Percentiles rank a stretch among this genome's conserved stretches.
Evolutionary conservation across 2,888 invertebrate genomes (phyloP).

Genomic region (Brachyptera putata): DNA sequence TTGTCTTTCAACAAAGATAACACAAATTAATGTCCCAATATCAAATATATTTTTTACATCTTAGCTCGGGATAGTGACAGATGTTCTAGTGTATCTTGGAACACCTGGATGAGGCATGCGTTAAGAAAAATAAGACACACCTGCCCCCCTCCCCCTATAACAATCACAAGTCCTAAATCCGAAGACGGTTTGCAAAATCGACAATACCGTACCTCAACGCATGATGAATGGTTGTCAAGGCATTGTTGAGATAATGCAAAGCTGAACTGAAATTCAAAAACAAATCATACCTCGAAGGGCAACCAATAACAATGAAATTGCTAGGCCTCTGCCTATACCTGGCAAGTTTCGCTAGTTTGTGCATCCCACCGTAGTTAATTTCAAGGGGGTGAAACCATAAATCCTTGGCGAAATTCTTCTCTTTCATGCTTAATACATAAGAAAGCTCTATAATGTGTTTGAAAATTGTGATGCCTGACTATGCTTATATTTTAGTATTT

Average conservation of each 20-base stretch:
- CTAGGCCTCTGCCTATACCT: neutral
- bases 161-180: conserved; percentile 9
- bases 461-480: no score
- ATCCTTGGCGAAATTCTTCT: neutral
- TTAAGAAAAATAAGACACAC: conserved; percentile 7
- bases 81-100: neutral
- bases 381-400: neutral
- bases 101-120: conserved; percentile 16
- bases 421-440: no score
- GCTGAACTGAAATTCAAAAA: neutral
- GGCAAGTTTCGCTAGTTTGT: neutral
- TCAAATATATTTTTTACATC: neutral
- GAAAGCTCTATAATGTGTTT: no score
- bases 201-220: no score
- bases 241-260: conserved; percentile 6
- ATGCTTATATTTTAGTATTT: no score
- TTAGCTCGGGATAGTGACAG: neutral
- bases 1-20: no score
- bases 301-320: neutral
- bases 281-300: neutral
- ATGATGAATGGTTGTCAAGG: conserved; percentile 23
- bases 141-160: neutral
- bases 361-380: neutral
- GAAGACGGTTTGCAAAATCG: conserved; percentile 22
- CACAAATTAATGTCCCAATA: no score